phyloP scores from a whole-genome alignment of 2,888 invertebrate species.

The Acronicta aceris region DNA sequence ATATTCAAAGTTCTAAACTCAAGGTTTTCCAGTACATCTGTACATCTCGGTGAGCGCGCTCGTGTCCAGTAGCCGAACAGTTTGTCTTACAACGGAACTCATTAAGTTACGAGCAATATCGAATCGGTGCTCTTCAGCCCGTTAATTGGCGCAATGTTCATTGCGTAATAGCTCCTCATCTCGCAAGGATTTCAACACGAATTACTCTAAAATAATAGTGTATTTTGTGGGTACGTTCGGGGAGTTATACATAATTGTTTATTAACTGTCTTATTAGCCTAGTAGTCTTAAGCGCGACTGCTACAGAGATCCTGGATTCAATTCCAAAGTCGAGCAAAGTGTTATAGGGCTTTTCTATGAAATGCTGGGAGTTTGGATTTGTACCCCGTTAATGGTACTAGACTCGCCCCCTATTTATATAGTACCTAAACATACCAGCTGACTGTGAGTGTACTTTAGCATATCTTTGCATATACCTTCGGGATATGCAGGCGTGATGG shows the following conservation, averaged over 20 bases:
- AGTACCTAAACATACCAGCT: too few relatives aligned
- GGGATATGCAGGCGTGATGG: too few relatives aligned
- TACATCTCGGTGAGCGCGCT: constrained; percentile 52
- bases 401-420: too few relatives aligned
- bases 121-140: constrained; percentile 69
- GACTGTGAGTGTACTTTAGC: too few relatives aligned
- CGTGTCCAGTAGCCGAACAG: constrained; percentile 76
- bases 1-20: not conserved
- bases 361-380: too few relatives aligned
- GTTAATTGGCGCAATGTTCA: constrained; percentile 79
- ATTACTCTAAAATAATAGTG: constrained; percentile 40
- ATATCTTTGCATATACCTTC: too few relatives aligned
- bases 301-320: too few relatives aligned
- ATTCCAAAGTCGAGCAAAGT: too few relatives aligned
- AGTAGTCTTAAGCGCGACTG: too few relatives aligned
- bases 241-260: not conserved
- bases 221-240: constrained; percentile 16
- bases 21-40: constrained; percentile 49
- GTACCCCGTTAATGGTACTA: too few relatives aligned
- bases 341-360: too few relatives aligned
- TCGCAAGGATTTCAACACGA: constrained; percentile 44
- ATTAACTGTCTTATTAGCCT: too few relatives aligned
- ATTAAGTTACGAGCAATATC: constrained; percentile 81
- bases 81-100: constrained; percentile 83
- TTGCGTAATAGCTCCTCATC: constrained; percentile 72